Base-by-base conservation (phyloP, 2,113 vertebrate species). In the Nyctereutes procyonoides region DNA sequence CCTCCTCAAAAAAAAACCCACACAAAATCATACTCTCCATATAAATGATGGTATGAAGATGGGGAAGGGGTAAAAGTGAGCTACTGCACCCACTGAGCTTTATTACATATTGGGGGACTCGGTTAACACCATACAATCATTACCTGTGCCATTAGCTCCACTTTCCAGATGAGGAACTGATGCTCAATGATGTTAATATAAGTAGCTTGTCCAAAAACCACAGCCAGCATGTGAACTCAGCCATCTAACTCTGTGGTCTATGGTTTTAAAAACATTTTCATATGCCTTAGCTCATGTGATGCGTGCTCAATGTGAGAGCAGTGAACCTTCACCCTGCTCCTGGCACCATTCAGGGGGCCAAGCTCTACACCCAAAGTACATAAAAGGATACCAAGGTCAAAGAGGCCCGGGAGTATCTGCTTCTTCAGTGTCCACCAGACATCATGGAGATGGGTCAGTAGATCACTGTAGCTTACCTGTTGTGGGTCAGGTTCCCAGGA, bases 161-260 rank as follows among this genome's bases (percentile, higher is more conserved):
- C 56, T 86, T 88, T 83, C 43, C 38, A 83, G 58, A 43, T 20
- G 48, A 80, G 56, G 24, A 96, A 89, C 60, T 60, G 56, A 90
- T 48, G 43, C 28, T 80, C 88, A 28, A 1, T 16, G 13, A 26
- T 16, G 51, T 76, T 74, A 77, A 43, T 43, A 43, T 43, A 43
- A 88, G 32, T 43, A 63, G 48, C 35, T 56, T 38, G 30, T 86
- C 51, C 81, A 63, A 88, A 35, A 82, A 43, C 48, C n/a, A 30
- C 8, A 53, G 74, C 63, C 14, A 13, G n/a, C 22, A 73, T 24
- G 38, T 77, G 73, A 89, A 56, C 38, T 8, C 5, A 13, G 30
- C 30, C 55, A n/a, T 28, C 35, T 80, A 80, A 56, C 19, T 32
- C 38, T 5, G 67, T 71, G 11, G 4, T 65, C 32, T 10, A 3